Percentiles rank a stretch among this genome's conserved stretches.
These are phyloP conservation scores for Adelosebastes latens DNA, from an alignment of 2,797 vertebrate genomes.

Conservation along the genomic window DNA sequence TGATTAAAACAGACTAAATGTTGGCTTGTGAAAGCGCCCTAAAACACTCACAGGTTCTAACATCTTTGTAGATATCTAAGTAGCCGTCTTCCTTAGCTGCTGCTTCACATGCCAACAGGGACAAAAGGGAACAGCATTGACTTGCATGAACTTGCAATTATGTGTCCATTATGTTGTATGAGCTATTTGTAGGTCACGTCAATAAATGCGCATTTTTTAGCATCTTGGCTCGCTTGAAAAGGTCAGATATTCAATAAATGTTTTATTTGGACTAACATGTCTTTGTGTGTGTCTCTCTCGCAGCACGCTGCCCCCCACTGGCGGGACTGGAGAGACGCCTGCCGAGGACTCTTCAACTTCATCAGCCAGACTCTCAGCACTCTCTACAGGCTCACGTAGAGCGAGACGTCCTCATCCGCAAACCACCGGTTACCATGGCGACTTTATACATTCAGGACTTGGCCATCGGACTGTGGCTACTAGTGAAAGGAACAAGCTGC, in stretches of 20 bases:
- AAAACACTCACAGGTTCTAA: not conserved
- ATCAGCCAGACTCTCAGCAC: constrained; percentile 78
- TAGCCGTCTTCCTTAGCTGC: not conserved
- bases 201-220: constrained; percentile 13
- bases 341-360: constrained; percentile 75
- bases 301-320: constrained; percentile 70
- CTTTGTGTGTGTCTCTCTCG: not conserved
- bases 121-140: not conserved
- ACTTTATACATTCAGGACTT: constrained; percentile 10
- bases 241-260: not conserved
- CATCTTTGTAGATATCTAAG: not conserved
- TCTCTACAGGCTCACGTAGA: constrained; percentile 76
- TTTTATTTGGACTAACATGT: not conserved
- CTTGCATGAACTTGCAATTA: not conserved
- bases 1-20: too few species aligned
- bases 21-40: too few species aligned
- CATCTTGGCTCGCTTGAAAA: constrained; percentile 1
- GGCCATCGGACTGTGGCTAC: not conserved
- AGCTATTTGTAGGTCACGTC: not conserved
- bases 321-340: constrained; percentile 77
- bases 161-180: not conserved
- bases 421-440: not conserved
- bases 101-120: not conserved
- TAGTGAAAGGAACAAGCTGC: not conserved
- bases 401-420: not conserved